A percentile compares a stretch with the other conserved stretches of the same genome.
Conservation (phyloP, 2,888 invertebrate genomes). For the Perithous albicinctus region DNA sequence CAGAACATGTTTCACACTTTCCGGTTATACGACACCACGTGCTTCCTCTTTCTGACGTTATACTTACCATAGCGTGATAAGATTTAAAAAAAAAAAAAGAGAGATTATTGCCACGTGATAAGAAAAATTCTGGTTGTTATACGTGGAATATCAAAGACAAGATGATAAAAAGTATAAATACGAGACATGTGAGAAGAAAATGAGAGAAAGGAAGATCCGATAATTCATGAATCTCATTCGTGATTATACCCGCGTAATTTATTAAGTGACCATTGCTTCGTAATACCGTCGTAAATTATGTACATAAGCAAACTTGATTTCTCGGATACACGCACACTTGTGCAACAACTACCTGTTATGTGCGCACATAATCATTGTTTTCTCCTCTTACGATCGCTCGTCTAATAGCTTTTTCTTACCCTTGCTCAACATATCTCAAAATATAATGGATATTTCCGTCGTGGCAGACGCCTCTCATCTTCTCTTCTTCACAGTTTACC, state of each 20-base stretch:
- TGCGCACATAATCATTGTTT: neutral
- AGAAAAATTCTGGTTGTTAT: neutral
- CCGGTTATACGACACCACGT: neutral
- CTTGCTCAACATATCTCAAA: no score
- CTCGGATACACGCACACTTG: neutral
- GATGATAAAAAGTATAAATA: neutral
- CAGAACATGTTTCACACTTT: conserved; percentile 5
- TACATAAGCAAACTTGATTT: neutral
- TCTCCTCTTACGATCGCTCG: neutral
- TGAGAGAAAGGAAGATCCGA: neutral
- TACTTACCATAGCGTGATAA: neutral
- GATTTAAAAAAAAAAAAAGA: neutral
- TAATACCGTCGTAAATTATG: neutral
- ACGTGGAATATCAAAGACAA: neutral
- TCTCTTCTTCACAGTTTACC: neutral
- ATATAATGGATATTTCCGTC: neutral
- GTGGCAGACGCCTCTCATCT: neutral
- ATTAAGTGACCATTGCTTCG: neutral
- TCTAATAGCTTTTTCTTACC: neutral
- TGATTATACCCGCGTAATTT: neutral
- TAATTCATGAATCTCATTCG: neutral
- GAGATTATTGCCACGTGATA: neutral
- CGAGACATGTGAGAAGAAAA: neutral
- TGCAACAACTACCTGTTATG: neutral
- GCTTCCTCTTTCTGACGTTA: neutral